Conservation (phyloP, 2,113 vertebrate genomes). For the Pelodiscus sinensis region DNA sequence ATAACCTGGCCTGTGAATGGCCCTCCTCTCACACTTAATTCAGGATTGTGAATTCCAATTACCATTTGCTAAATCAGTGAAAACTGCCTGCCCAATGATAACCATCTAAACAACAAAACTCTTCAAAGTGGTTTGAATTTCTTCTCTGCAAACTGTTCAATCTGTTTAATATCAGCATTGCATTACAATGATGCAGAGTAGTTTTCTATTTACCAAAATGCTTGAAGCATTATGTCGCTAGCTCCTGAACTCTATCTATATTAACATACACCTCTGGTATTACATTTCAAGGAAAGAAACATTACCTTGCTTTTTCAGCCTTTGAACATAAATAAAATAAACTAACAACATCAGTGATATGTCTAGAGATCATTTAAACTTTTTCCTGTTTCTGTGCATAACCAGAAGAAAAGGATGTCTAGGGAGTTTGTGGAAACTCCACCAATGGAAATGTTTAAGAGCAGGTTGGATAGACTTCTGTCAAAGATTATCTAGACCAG, state of each 20-base stretch:
- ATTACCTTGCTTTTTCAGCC: conserved; percentile 23
- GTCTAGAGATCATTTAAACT: conserved; percentile 10
- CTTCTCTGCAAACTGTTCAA: conserved; percentile 60
- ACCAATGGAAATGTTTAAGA: no score
- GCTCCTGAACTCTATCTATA: conserved; percentile 37
- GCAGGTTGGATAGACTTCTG: no score
- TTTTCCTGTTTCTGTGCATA: not conserved
- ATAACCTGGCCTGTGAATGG: conserved; percentile 40
- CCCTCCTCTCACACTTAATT: conserved; percentile 63
- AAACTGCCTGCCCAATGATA: conserved; percentile 63
- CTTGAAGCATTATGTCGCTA: conserved; percentile 39
- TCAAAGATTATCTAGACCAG: no score
- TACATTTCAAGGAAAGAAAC: conserved; percentile 48
- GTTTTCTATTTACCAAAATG: conserved; percentile 58
- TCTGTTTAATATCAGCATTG: conserved; percentile 46
- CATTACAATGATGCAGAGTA: conserved; percentile 48
- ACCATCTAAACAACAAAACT: conserved; percentile 61
- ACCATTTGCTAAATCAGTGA: conserved; percentile 63
- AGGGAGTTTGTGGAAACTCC: no score
- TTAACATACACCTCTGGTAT: conserved; percentile 57
- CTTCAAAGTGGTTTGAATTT: conserved; percentile 53
- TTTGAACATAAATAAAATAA: conserved; percentile 50
- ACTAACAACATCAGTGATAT: conserved; percentile 34
- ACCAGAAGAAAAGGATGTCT: not conserved
- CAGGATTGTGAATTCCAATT: conserved; percentile 62